Evolutionary conservation across 1,140 invertebrate genomes (phyloP).

Genomic region (Cotesia chilonis): DNA sequence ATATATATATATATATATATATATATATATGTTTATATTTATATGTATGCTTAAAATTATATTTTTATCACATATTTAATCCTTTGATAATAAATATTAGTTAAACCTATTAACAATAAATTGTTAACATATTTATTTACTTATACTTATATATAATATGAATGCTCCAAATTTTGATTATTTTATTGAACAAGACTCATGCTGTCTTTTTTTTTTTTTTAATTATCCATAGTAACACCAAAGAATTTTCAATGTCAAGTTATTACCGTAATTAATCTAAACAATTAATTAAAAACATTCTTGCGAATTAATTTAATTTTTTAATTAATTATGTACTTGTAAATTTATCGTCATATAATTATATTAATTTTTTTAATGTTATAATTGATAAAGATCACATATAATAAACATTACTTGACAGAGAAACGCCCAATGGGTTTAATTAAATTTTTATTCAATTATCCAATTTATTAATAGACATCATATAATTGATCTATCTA

Average conservation of each 20-base stretch:
- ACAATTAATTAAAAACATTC: slow-evolving; percentile 1
- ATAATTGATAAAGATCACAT: slow-evolving; percentile 37
- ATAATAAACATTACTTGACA: slow-evolving; percentile 28
- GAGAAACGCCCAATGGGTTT: slow-evolving; percentile 23
- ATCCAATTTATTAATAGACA: slow-evolving; percentile 4
- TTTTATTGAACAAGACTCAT: slow-evolving; percentile 29
- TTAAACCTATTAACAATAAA: slow-evolving; percentile 56
- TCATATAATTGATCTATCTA: slow-evolving; percentile 13
- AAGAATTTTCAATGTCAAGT: slow-evolving; percentile 29
- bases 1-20: slow-evolving; percentile 37
- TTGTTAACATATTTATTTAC: slow-evolving; percentile 44
- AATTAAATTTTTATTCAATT: slow-evolving; percentile 12
- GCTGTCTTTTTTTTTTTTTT: slow-evolving; percentile 21
- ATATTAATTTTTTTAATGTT: neutral
- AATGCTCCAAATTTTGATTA: slow-evolving; percentile 36
- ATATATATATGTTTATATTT: slow-evolving; percentile 40
- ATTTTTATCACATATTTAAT: slow-evolving; percentile 56
- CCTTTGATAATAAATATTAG: slow-evolving; percentile 54
- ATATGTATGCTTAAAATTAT: slow-evolving; percentile 43
- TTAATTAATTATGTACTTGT: neutral
- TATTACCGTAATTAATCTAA: neutral
- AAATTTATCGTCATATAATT: neutral
- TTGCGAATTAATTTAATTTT: neutral
- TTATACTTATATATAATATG: slow-evolving; percentile 21
- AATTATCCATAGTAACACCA: slow-evolving; percentile 8